These are phyloP conservation scores for Leguminivora glycinivorella DNA, from an alignment of 1,140 invertebrate genomes.

Conservation along the genomic window DNA sequence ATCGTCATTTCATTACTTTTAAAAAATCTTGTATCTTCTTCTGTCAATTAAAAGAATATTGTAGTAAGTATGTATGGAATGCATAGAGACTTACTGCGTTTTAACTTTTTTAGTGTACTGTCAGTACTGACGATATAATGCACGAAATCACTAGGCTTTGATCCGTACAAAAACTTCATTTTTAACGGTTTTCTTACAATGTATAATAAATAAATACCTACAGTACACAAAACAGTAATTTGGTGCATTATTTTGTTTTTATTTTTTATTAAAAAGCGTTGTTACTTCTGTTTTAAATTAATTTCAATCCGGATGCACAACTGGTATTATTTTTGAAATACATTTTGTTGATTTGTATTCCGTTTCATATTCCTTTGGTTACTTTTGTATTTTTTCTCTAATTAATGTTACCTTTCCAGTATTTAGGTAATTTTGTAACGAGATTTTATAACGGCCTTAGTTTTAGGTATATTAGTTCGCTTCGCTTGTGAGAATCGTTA, in stretches of 20 bases:
- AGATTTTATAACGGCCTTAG: conserved; percentile 4
- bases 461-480: background rate
- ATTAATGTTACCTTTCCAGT: background rate
- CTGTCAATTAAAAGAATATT: no score
- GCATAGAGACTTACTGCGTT: no score
- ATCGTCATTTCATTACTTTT: no score
- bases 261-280: background rate
- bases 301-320: background rate
- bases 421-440: background rate
- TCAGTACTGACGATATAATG: no score
- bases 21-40: no score
- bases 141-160: background rate
- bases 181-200: no score
- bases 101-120: no score
- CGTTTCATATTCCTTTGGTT: background rate
- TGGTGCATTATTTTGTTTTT: background rate
- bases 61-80: no score
- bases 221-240: no score
- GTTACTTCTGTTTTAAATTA: background rate
- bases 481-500: background rate
- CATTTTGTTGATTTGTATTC: background rate
- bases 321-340: background rate
- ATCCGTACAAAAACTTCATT: no score
- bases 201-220: no score
- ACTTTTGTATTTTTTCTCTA: background rate